Base-by-base conservation (phyloP, 1,140 invertebrate species). In the Diuraphis noxia region DNA sequence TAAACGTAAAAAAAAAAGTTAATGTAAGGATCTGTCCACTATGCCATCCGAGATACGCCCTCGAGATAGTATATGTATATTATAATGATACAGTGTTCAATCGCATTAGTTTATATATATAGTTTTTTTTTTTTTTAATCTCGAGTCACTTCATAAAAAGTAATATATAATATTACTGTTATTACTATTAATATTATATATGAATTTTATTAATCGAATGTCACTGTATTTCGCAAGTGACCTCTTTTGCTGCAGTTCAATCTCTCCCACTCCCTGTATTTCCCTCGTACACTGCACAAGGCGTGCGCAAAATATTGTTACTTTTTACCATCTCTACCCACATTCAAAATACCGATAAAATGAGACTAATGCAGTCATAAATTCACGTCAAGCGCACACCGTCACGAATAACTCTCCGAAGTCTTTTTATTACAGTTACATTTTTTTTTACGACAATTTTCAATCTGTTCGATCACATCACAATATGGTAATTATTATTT, bases 271-370 rank as follows among this genome's bases (percentile, higher is more conserved):
- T 13, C 56, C 4, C 25, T 63, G 9, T 63, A 25, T 13, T 30
- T 63, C 30, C 6, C 5, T 1, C 30, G 56, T 13, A 63, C 10
- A 17, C 56, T 72, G 30, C 30, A 72, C n/a, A n/a, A 63, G 56
- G 30, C 30, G 56, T 3, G 56, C 30, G 56, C 30, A 72, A 72
- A 72, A 72, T 72, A n/a, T 72, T 72, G 56, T 72, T 72, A 72
- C 56, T 72, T 72, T 72, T 6, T 17, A 72, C 2, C 13, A 30
- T n/a, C 5, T 0, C 56, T 3, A 13, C 56, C 30, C 25, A 4
- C 56, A n/a, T n/a, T n/a, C 56, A n/a, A 72, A 34, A 63, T 72
- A 72, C 43, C 87, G 56, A 88, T 88, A 88, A 88, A 88, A 88
- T 41, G 56, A 56, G 49, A 88, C 52, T 8, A 88, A 63, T 38